These are phyloP conservation scores for Phragmatobia fuliginosa DNA, from an alignment of 2,888 invertebrate species.

Conservation along the genomic window DNA sequence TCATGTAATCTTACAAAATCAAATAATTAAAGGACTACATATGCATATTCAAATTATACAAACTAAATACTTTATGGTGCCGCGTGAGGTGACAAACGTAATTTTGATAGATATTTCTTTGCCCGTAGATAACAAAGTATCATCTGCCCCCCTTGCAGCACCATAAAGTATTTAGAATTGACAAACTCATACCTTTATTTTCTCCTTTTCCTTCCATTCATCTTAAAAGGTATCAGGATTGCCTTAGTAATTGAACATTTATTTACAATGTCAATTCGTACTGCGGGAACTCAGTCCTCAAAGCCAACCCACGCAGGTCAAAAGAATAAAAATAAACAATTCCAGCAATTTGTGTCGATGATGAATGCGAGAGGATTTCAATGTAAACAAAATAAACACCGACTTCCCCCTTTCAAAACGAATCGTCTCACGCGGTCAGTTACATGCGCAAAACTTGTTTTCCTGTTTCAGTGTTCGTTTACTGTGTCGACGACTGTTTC, in stretches of 20 bases:
- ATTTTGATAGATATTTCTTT: too few species aligned
- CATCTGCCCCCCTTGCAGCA: too few species aligned
- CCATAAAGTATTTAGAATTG: too few species aligned
- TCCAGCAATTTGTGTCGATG: constrained; percentile 33
- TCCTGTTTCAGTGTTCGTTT: constrained; percentile 26
- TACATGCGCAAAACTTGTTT: constrained; percentile 24
- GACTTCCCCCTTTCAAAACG: constrained; percentile 19
- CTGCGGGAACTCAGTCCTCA: constrained; percentile 5
- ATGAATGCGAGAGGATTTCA: constrained; percentile 42
- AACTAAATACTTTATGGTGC: too few species aligned
- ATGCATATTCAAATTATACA: too few species aligned
- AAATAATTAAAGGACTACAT: too few species aligned
- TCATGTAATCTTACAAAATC: too few species aligned
- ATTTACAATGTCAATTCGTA: constrained; percentile 1
- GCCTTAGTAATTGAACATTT: constrained; percentile 4
- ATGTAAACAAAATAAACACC: constrained; percentile 45
- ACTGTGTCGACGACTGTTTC: constrained; percentile 10
- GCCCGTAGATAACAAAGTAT: too few species aligned
- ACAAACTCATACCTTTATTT: too few species aligned
- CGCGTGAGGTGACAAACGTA: too few species aligned
- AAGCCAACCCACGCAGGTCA: constrained; percentile 23
- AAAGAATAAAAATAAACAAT: constrained; percentile 35
- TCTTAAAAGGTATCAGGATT: not conserved
- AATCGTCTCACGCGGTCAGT: constrained; percentile 38
- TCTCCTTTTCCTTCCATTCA: not conserved